Evolutionary conservation across 2,113 vertebrate species (phyloP).

Genomic region (Sinocyclocheilus maitianheensis): DNA sequence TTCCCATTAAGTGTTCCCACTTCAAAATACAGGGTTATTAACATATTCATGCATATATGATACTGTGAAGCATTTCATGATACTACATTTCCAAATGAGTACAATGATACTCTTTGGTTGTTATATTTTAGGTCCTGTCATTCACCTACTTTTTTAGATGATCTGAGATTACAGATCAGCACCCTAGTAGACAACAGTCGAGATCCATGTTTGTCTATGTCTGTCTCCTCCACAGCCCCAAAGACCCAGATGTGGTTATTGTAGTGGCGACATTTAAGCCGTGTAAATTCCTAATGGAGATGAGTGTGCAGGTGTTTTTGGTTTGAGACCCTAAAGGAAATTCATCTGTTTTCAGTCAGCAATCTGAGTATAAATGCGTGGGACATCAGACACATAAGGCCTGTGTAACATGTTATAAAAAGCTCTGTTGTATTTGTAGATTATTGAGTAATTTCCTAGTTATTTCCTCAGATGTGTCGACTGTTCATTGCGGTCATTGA

Average conservation of each 20-base stretch:
- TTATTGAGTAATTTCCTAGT: not conserved
- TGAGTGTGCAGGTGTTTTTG: no score
- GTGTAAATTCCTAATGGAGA: no score
- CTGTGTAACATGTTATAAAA: no score
- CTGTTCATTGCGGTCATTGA: not conserved
- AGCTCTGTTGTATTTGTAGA: not conserved
- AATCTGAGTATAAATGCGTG: slow-evolving; percentile 19
- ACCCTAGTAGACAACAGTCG: no score
- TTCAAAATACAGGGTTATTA: not conserved
- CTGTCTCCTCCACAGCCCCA: slow-evolving; percentile 48
- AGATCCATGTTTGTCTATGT: not conserved
- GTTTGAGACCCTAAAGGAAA: not conserved
- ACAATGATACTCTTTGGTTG: not conserved
- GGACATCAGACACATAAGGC: not conserved
- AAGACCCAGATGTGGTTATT: slow-evolving; percentile 66
- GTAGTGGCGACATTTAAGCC: slow-evolving; percentile 55
- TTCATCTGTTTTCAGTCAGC: slow-evolving; percentile 70
- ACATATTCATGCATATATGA: not conserved
- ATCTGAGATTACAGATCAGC: not conserved
- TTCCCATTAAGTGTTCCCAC: no score
- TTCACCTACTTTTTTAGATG: no score
- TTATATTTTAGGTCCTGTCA: not conserved
- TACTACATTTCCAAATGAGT: no score
- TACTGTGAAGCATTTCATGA: no score
- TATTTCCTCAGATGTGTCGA: not conserved